A percentile compares a stretch with the other conserved stretches of the same genome.
Evolutionary conservation across 2,888 invertebrate species (phyloP).

Genomic region (Hesperia comma): DNA sequence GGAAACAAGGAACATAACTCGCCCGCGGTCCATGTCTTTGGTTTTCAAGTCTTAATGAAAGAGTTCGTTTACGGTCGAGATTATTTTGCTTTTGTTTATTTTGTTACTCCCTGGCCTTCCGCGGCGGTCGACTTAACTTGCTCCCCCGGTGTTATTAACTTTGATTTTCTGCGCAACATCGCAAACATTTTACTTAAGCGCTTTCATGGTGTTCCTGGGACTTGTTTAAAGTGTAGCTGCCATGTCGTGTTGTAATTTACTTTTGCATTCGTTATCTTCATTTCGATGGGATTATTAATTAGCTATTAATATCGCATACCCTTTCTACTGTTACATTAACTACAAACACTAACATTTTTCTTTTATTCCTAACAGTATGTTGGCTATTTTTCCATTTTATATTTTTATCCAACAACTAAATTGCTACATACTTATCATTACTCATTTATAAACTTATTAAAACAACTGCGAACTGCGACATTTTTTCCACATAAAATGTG

Average conservation of each 20-base stretch:
- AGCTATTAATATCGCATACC: too few species aligned
- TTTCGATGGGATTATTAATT: not conserved
- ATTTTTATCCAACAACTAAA: too few species aligned
- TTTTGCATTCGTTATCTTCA: conserved; percentile 13
- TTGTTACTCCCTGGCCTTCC: conserved; percentile 51
- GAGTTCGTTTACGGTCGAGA: conserved; percentile 65
- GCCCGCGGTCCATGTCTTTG: conserved; percentile 62
- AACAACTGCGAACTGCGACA: not conserved
- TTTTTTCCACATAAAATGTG: conserved; percentile 10
- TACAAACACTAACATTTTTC: too few species aligned
- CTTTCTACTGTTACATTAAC: too few species aligned
- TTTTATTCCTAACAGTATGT: too few species aligned
- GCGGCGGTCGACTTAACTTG: conserved; percentile 53
- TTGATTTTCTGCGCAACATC: conserved; percentile 43
- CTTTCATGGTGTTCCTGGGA: conserved; percentile 22
- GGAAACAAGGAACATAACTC: conserved; percentile 62
- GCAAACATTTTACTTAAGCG: conserved; percentile 37
- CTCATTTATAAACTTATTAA: not conserved
- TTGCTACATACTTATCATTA: too few species aligned
- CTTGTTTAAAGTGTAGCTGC: conserved; percentile 27
- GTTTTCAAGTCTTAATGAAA: conserved; percentile 70
- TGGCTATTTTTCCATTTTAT: too few species aligned
- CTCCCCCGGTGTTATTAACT: conserved; percentile 45
- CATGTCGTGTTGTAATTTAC: conserved; percentile 24
- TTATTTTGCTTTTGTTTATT: conserved; percentile 70